Evolutionary conservation across 2,113 vertebrate species (phyloP).

Genomic region (Ptyas mucosa): DNA sequence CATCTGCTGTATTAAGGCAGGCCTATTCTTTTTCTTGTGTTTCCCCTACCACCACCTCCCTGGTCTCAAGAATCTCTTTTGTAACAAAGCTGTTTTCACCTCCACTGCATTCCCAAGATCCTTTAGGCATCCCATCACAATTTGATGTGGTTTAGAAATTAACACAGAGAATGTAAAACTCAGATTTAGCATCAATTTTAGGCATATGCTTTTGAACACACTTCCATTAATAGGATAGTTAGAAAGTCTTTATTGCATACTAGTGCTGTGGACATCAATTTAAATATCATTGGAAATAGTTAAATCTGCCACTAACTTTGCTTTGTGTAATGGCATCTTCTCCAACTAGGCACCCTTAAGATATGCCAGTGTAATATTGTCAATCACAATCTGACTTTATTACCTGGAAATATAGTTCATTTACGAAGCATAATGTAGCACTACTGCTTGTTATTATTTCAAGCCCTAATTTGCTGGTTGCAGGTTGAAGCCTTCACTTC

Average conservation of each 20-base stretch:
- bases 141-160: background rate
- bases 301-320: background rate
- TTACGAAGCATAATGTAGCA: background rate
- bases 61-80: background rate
- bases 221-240: background rate
- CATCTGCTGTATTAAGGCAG: background rate
- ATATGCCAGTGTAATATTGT: background rate
- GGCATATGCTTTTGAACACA: background rate
- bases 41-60: background rate
- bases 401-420: background rate
- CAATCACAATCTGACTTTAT: background rate
- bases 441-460: constrained; percentile 20
- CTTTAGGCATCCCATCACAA: background rate
- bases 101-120: background rate
- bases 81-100: background rate
- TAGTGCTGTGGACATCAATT: constrained; percentile 13
- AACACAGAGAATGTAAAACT: background rate
- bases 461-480: constrained; percentile 35
- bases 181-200: background rate
- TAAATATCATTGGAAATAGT: background rate
- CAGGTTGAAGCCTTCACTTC: constrained; percentile 85
- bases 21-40: background rate
- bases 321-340: background rate
- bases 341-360: background rate
- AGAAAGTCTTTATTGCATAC: background rate